A percentile compares a stretch with the other conserved stretches of the same genome.
phyloP scores from a whole-genome alignment of 2,113 vertebrate genomes.

The Macquaria ambigua region DNA sequence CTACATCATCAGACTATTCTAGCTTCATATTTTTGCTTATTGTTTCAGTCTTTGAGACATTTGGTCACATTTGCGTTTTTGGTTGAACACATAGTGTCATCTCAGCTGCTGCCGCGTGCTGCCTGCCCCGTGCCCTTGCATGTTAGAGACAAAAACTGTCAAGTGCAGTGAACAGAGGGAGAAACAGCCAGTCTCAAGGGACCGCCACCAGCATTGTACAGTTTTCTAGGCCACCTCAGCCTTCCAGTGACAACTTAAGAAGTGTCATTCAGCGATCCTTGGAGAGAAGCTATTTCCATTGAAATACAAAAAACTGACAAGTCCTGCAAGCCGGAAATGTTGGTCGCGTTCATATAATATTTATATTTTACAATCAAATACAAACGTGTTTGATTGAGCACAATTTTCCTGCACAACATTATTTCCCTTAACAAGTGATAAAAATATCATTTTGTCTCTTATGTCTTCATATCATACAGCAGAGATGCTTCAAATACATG shows the following conservation, averaged over 20 bases:
- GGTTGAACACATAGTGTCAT: background rate
- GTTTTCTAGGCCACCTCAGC: conserved; percentile 76
- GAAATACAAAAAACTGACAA: conserved; percentile 9
- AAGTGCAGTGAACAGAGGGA: conserved; percentile 40
- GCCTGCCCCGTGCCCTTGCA: conserved; percentile 10
- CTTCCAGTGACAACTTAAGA: conserved; percentile 65
- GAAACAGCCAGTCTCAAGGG: conserved; percentile 52
- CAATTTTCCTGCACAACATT: background rate
- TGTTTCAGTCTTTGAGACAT: background rate
- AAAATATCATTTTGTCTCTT: background rate
- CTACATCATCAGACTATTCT: background rate
- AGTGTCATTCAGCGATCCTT: conserved; percentile 57
- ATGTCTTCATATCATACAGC: background rate
- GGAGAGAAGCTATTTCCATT: conserved; percentile 51
- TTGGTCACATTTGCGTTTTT: background rate
- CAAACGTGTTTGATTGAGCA: background rate
- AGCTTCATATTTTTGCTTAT: background rate
- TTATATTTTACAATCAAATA: background rate
- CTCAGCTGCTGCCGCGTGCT: background rate
- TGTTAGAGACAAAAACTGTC: conserved; percentile 54
- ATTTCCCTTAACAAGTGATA: background rate
- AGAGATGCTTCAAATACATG: background rate
- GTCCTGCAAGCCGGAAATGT: background rate
- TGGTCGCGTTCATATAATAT: background rate
- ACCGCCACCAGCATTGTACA: conserved; percentile 39